Base-by-base conservation (phyloP, 2,797 vertebrate species). In the Apodemus agrarius region DNA sequence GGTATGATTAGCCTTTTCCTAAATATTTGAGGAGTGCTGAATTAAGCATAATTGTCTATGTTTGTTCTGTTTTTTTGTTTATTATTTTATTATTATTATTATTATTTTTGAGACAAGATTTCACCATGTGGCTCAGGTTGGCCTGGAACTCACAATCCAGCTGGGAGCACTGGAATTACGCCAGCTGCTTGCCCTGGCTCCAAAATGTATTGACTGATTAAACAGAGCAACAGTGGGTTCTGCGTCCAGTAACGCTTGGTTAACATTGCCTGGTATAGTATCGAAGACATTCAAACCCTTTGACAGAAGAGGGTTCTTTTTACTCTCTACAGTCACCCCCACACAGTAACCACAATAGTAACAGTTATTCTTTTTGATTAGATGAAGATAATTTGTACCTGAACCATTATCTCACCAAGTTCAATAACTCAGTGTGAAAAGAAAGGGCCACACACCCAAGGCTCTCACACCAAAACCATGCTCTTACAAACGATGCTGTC, bases 401-500 rank as follows among this genome's bases (percentile, higher is more conserved):
- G 40, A 86, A 76, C n/a, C 75, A 78, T 54, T 26, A 16, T 37
- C 14, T 17, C 61, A 43, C 46, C 76, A 84, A 87, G 61, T 72
- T 93, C 75, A 93, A 16, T 52, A 94, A 74, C 61, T 75, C 75
- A 78, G 40, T 43, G 76, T 54, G 61, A 89, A 81, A 67, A 67
- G 84, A 16, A 65, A 90, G 81, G 94, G 65, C 79, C 54, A 9
- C 34, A 67, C 54, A 49, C 61, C 17, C 4, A 4, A 43, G 85
- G 82, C n/a, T 54, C 75, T 24, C 59, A 88, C 69, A 54, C 21
- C 21, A 80, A 78, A 93, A 63, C 69, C 81, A 31, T 2, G 14
- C 91, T 61, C 34, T 95, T 57, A 88, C 93, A 24, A 92, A 95
- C 19, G 94, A 96, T 59, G 49, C 61, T 61, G 94, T 97, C 98